phyloP scores from a whole-genome alignment of 2,113 vertebrate genomes.

The Crypturellus undulatus region DNA sequence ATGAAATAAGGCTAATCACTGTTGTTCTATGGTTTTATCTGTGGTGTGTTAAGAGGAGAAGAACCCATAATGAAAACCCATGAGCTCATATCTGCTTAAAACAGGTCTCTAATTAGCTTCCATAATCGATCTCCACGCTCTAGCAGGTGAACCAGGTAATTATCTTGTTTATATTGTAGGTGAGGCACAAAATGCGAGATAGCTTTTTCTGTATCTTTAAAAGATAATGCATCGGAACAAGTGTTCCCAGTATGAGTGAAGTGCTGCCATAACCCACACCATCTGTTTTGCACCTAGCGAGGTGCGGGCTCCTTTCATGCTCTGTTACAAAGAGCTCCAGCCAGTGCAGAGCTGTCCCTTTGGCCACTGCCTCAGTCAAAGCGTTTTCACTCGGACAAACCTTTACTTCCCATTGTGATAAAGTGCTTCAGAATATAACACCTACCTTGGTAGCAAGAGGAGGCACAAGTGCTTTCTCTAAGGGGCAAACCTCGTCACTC shows the following conservation, averaged over 20 bases:
- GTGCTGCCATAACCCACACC: constrained; percentile 54
- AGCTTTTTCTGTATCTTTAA: constrained; percentile 62
- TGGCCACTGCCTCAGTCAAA: constrained; percentile 59
- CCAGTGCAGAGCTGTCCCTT: constrained; percentile 63
- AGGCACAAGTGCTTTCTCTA: background rate
- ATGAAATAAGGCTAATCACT: constrained; percentile 78
- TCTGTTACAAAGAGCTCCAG: constrained; percentile 60
- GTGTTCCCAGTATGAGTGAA: constrained; percentile 56
- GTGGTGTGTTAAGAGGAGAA: constrained; percentile 61
- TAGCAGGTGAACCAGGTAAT: constrained; percentile 75
- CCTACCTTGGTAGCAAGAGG: constrained; percentile 14
- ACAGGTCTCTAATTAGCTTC: constrained; percentile 79
- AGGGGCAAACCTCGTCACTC: constrained; percentile 14
- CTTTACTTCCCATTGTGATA: background rate
- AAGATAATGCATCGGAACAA: constrained; percentile 67
- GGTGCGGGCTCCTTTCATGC: constrained; percentile 30
- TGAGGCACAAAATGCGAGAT: constrained; percentile 71
- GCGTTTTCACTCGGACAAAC: constrained; percentile 6
- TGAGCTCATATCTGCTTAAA: constrained; percentile 72
- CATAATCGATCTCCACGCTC: constrained; percentile 74
- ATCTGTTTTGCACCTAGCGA: constrained; percentile 14
- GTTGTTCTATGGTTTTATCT: constrained; percentile 72
- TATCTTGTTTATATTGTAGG: constrained; percentile 75
- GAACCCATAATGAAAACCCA: constrained; percentile 69
- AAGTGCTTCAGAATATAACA: constrained; percentile 34